Evolutionary conservation across 2,113 vertebrate species (phyloP), one percentile per base, ranked within the genome.

Genomic region (Cettia cetti): DNA sequence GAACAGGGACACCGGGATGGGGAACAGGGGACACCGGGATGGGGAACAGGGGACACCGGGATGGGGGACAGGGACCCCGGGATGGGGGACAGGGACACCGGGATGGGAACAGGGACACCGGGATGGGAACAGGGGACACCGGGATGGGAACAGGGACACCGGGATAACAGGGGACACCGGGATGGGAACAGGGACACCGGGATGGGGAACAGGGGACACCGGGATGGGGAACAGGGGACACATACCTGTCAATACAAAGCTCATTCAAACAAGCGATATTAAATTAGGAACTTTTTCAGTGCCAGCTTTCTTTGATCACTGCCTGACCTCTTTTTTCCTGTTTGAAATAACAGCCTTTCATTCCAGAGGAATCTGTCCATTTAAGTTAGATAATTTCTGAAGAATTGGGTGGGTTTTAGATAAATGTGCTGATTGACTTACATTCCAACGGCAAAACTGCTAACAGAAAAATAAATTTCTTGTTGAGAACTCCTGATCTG

Each of bases 211-310:
- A 7, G 3, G 6, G 9, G 15, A 6, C 78, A 42, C 11, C 7
- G 1, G 15, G 10, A 4, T 21, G 44, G 3, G 0, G 18, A 15
- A 28, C 19, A 30, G 11, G 15, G 37, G 24, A 72, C 27, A 14
- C 4, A 5, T 18, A 2, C 13, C 8, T 59, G 20, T 42, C 47
- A 21, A 7, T 30, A 10, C 45, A 26, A 10, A 20, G 30, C 24
- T 80, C 35, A 9, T 83, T 50, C 4, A 69, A 42, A 4, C 12
- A n/a, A 15, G 2, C 0, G 0, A 19, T 53, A 9, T 68, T 44
- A 44, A 47, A 60, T 49, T 6, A 37, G 10, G 54, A 49, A 24
- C 8, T 5, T 50, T 42, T 74, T 50, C 35, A 26, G 13, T 19
- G 18, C 16, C 4, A 44, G 28, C 17, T 59, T 54, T 42, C 40